Conservation (phyloP, 2,888 invertebrate species). For the Stegana nigrithorax region DNA sequence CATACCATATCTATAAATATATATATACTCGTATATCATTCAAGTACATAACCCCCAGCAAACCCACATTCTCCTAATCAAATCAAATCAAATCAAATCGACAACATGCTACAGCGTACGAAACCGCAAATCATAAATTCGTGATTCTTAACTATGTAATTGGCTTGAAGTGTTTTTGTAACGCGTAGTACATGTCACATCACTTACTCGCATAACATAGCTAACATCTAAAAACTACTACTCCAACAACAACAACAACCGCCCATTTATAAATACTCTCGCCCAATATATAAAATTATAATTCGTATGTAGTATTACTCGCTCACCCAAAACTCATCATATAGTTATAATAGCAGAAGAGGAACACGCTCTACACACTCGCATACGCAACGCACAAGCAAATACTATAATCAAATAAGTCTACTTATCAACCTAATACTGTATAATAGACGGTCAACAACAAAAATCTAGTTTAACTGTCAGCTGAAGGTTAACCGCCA, state of each 20-base stretch:
- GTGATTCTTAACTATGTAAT: conserved; percentile 12
- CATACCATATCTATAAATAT: not conserved
- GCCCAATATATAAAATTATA: conserved; percentile 8
- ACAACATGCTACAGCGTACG: not conserved
- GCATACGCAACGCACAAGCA: conserved; percentile 56
- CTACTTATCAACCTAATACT: not conserved
- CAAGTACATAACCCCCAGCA: conserved; percentile 11
- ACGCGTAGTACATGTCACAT: conserved; percentile 16
- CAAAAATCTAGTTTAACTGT: too few species aligned
- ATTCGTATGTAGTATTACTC: conserved; percentile 17
- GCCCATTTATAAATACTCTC: conserved; percentile 28
- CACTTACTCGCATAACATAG: not conserved
- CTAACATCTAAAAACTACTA: conserved; percentile 16
- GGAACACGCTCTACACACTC: conserved; percentile 32
- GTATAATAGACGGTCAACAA: not conserved
- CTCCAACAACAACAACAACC: conserved; percentile 14
- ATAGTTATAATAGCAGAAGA: not conserved
- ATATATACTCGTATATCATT: not conserved
- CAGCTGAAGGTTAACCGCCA: too few species aligned
- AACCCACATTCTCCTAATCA: not conserved
- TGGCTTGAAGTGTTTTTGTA: conserved; percentile 18
- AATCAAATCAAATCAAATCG: not conserved
- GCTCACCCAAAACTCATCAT: conserved; percentile 15
- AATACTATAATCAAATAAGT: conserved; percentile 15
- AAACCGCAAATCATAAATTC: not conserved